phyloP scores from a whole-genome alignment of 2,113 vertebrate genomes.

The Colinus virginianus region DNA sequence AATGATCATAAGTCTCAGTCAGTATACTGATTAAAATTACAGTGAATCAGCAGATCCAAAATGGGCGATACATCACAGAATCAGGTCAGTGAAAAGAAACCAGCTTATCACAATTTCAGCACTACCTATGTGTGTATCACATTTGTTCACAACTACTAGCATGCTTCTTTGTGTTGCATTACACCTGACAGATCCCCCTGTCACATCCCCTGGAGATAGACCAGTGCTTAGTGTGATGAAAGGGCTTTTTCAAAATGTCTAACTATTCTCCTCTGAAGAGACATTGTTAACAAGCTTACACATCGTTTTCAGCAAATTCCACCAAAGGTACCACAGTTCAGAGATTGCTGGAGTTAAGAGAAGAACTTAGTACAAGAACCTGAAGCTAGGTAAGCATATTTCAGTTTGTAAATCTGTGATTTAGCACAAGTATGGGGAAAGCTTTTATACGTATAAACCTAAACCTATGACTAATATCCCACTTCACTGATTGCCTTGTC shows the following conservation, averaged over 20 bases:
- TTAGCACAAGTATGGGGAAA: neutral
- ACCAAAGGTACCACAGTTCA: neutral
- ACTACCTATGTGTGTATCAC: neutral
- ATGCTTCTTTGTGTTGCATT: neutral
- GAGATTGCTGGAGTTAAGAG: neutral
- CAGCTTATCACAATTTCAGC: neutral
- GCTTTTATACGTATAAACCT: neutral
- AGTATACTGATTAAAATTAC: neutral
- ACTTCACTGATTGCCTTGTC: neutral
- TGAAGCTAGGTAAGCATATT: neutral
- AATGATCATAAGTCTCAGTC: neutral
- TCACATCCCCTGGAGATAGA: neutral
- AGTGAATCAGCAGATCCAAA: neutral
- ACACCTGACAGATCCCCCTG: neutral
- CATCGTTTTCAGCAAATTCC: neutral
- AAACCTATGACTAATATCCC: neutral
- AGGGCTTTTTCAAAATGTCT: neutral
- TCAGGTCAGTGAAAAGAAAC: neutral
- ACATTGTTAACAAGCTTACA: neutral
- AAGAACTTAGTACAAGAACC: neutral
- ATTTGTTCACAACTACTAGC: neutral
- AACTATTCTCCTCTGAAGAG: neutral
- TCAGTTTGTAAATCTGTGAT: neutral
- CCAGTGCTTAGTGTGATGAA: neutral
- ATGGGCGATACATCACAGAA: neutral